phyloP scores from a whole-genome alignment of 2,113 vertebrate species.

The Synchiropus splendidus region DNA sequence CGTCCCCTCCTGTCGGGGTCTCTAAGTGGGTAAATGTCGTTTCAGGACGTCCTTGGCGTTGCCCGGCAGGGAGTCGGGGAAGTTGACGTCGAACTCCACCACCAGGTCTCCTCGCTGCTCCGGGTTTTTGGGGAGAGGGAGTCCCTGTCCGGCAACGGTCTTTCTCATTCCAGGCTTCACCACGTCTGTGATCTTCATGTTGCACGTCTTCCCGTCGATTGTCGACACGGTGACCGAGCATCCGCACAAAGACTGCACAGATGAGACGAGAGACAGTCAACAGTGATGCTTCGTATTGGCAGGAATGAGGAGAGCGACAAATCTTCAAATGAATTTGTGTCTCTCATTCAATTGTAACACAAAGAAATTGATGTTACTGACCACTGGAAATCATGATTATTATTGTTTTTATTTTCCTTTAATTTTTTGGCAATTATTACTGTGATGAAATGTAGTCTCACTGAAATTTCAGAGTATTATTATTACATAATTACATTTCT shows the following conservation, averaged over 20 bases:
- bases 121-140: slow-evolving; percentile 90
- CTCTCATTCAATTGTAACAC: too few relatives aligned
- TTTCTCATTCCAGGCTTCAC: slow-evolving; percentile 94
- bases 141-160: slow-evolving; percentile 88
- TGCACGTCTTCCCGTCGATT: slow-evolving; percentile 89
- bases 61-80: slow-evolving; percentile 84
- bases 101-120: slow-evolving; percentile 93
- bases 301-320: too few relatives aligned
- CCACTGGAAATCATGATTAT: too few relatives aligned
- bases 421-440: too few relatives aligned
- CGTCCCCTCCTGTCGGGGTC: not conserved
- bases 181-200: slow-evolving; percentile 92
- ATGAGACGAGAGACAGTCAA: slow-evolving; percentile 21
- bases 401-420: too few relatives aligned
- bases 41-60: slow-evolving; percentile 93
- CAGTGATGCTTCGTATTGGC: slow-evolving; percentile 4
- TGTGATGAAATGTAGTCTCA: too few relatives aligned
- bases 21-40: slow-evolving; percentile 86
- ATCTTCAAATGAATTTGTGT: too few relatives aligned
- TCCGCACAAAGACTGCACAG: slow-evolving; percentile 85
- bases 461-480: too few relatives aligned
- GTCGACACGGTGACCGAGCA: slow-evolving; percentile 93
- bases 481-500: too few relatives aligned
- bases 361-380: too few relatives aligned
- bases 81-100: slow-evolving; percentile 94